Conservation (phyloP, 1,140 invertebrate species). For the Condylostylus longicornis region DNA sequence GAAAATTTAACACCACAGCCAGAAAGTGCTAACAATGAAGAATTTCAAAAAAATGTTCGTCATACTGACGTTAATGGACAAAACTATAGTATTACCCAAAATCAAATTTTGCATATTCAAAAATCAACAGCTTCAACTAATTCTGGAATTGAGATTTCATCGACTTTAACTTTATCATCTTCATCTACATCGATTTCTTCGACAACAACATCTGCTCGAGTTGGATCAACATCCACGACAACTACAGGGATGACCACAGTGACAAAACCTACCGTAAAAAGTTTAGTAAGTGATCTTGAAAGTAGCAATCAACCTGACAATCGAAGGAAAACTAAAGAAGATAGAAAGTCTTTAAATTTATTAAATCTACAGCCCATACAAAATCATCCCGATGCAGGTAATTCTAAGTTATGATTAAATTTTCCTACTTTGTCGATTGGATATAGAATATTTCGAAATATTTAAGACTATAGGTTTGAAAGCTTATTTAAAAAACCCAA, state of each 20-base stretch:
- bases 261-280: slow-evolving; percentile 28
- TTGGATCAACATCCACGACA: slow-evolving; percentile 16
- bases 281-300: slow-evolving; percentile 27
- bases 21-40: slow-evolving; percentile 14
- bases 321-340: slow-evolving; percentile 14
- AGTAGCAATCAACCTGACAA: slow-evolving; percentile 14
- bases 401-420: no score
- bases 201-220: slow-evolving; percentile 36
- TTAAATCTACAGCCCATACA: no score
- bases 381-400: no score
- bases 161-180: slow-evolving; percentile 33
- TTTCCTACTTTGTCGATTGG: no score
- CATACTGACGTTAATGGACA: slow-evolving; percentile 71
- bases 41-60: slow-evolving; percentile 54
- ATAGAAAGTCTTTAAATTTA: slow-evolving; percentile 34
- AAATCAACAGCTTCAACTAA: slow-evolving; percentile 31
- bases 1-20: slow-evolving; percentile 43
- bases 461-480: no score
- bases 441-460: no score
- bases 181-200: slow-evolving; percentile 27
- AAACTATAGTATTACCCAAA: slow-evolving; percentile 76
- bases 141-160: no score
- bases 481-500: no score
- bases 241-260: slow-evolving; percentile 36
- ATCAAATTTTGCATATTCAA: slow-evolving; percentile 66